These are phyloP conservation scores for Prionailurus viverrinus DNA, from an alignment of 2,113 vertebrate genomes.

Conservation along the genomic window DNA sequence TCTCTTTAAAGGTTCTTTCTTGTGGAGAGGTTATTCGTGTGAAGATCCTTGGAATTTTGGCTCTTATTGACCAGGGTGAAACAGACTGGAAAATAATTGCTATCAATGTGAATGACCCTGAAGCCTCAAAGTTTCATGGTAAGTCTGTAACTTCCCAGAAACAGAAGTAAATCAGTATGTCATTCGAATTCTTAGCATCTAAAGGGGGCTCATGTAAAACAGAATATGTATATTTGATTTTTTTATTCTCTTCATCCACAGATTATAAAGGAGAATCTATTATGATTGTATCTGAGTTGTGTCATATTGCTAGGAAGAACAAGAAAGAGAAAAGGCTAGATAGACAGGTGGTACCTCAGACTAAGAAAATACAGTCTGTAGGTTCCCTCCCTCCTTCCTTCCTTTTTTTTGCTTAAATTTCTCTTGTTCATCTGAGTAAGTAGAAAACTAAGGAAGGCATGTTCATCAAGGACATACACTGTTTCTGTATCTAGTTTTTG, in stretches of 20 bases:
- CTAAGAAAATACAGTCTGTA: neutral
- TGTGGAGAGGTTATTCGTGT: constrained; percentile 95
- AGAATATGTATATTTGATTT: neutral
- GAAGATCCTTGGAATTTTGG: constrained; percentile 96
- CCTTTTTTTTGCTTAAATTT: neutral
- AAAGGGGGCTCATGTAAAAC: neutral
- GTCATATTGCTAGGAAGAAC: neutral
- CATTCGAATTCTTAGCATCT: neutral
- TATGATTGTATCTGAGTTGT: constrained; percentile 15
- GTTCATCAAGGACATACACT: neutral
- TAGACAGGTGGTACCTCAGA: neutral
- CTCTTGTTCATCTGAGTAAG: neutral
- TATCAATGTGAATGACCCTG: constrained; percentile 94
- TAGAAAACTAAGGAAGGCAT: neutral
- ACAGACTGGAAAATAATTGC: constrained; percentile 99
- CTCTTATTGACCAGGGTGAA: constrained; percentile 96
- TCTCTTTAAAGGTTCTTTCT: constrained; percentile 90
- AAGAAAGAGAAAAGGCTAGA: neutral
- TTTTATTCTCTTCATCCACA: neutral
- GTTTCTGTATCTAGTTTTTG: neutral
- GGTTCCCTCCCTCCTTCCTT: neutral
- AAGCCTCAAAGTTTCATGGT: constrained; percentile 93
- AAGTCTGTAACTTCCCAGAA: constrained; percentile 80
- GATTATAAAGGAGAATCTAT: neutral
- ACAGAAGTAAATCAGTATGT: neutral